Conservation (phyloP, 2,797 vertebrate genomes). For the Sebastes oblongus region DNA sequence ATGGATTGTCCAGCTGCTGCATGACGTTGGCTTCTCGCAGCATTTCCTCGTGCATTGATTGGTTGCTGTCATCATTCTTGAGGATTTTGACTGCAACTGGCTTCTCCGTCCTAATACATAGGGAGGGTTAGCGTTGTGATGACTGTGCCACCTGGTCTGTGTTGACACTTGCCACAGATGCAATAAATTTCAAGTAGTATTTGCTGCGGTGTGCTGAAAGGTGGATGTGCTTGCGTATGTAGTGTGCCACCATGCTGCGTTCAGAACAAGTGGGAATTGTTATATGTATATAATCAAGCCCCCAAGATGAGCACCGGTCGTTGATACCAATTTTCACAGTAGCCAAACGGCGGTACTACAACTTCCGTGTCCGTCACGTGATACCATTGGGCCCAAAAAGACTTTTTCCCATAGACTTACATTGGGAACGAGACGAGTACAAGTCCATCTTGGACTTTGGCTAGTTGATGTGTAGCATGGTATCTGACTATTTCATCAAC, state of each 20-base stretch:
- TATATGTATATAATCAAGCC: background rate
- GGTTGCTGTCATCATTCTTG: slow-evolving; percentile 90
- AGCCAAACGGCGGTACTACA: too few relatives aligned
- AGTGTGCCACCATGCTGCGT: background rate
- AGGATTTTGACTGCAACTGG: slow-evolving; percentile 94
- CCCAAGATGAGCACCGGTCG: too few relatives aligned
- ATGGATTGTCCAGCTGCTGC: slow-evolving; percentile 97
- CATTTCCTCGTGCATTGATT: slow-evolving; percentile 88
- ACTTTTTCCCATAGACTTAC: too few relatives aligned
- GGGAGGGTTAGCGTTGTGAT: background rate
- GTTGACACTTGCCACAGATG: background rate
- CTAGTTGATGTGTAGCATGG: background rate
- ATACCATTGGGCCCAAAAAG: too few relatives aligned
- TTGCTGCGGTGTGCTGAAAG: background rate
- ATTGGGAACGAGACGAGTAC: too few relatives aligned
- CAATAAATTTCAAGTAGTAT: background rate
- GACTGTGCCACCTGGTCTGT: background rate
- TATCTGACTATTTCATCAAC: background rate
- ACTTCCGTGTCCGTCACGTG: too few relatives aligned
- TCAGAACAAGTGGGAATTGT: background rate
- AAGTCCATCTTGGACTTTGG: background rate
- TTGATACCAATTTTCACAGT: too few relatives aligned
- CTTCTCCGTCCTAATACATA: slow-evolving; percentile 83
- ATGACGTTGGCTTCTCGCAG: slow-evolving; percentile 93
- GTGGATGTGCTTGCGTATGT: background rate